Conservation (phyloP, 2,888 invertebrate species). For the Sarcophaga caerulescens region DNA sequence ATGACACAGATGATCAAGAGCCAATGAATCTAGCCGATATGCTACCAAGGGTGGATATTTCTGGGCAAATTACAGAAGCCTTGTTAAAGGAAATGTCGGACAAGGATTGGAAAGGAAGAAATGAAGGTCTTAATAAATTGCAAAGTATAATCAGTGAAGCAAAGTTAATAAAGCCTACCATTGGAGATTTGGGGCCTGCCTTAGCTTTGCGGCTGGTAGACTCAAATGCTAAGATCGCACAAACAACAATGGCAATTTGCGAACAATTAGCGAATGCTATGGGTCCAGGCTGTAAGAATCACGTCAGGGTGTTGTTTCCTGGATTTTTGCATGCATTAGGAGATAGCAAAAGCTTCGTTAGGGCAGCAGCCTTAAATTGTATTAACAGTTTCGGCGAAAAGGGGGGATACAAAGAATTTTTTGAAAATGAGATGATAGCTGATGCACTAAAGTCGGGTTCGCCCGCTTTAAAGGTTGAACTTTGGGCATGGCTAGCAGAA, state of each 20-base stretch:
- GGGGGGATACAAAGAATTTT: constrained; percentile 89
- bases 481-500: constrained; percentile 93
- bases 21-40: constrained; percentile 85
- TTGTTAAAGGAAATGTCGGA: constrained; percentile 91
- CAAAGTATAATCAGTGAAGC: constrained; percentile 83
- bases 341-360: constrained; percentile 89
- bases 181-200: constrained; percentile 92
- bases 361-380: constrained; percentile 90
- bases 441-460: constrained; percentile 94
- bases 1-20: constrained; percentile 75
- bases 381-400: constrained; percentile 93
- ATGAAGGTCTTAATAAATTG: constrained; percentile 82
- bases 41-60: constrained; percentile 90
- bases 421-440: constrained; percentile 93
- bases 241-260: constrained; percentile 91
- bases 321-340: constrained; percentile 91
- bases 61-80: constrained; percentile 90
- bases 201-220: constrained; percentile 90
- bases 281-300: constrained; percentile 90
- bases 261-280: constrained; percentile 91
- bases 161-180: constrained; percentile 89
- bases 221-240: constrained; percentile 95
- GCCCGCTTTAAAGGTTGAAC: constrained; percentile 89
- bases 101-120: constrained; percentile 93
- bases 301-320: constrained; percentile 91